Percentiles rank a stretch among this genome's conserved stretches.
Conservation (phyloP, 2,888 invertebrate genomes). For the Galerucella pusilla region DNA sequence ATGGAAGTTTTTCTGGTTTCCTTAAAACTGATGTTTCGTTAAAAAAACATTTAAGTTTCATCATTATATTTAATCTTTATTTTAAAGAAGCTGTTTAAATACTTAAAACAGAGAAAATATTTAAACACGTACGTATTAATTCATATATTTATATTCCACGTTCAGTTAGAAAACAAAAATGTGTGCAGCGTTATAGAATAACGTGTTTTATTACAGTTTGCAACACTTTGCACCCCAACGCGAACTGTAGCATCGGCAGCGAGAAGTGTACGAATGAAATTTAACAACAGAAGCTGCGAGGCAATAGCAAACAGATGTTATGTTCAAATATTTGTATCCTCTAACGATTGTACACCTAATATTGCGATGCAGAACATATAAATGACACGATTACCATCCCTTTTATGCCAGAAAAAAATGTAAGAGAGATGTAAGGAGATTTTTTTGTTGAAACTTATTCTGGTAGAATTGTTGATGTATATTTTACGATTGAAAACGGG, state of each 20-base stretch:
- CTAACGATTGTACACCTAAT: conserved; percentile 52
- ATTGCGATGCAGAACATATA: conserved; percentile 54
- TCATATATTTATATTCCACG: conserved; percentile 42
- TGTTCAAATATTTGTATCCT: conserved; percentile 43
- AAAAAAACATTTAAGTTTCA: neutral
- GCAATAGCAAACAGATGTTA: conserved; percentile 55
- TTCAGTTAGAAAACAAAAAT: conserved; percentile 47
- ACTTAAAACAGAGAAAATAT: neutral
- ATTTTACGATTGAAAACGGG: too few relatives aligned
- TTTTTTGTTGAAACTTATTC: neutral
- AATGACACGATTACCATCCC: conserved; percentile 51
- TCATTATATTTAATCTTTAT: neutral
- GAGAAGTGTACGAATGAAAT: conserved; percentile 48
- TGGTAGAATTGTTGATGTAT: too few relatives aligned
- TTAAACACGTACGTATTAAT: conserved; percentile 32
- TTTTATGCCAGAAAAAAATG: neutral
- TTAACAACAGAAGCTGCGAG: conserved; percentile 51
- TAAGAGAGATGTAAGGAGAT: neutral
- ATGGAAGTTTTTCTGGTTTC: too few relatives aligned
- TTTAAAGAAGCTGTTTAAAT: neutral
- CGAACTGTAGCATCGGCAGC: conserved; percentile 3
- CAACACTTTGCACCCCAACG: conserved; percentile 52
- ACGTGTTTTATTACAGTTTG: conserved; percentile 54
- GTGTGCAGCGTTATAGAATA: conserved; percentile 52
- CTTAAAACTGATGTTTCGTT: too few relatives aligned